Base-by-base conservation (phyloP, 2,888 invertebrate species). In the Neocrepidodera transversa region DNA sequence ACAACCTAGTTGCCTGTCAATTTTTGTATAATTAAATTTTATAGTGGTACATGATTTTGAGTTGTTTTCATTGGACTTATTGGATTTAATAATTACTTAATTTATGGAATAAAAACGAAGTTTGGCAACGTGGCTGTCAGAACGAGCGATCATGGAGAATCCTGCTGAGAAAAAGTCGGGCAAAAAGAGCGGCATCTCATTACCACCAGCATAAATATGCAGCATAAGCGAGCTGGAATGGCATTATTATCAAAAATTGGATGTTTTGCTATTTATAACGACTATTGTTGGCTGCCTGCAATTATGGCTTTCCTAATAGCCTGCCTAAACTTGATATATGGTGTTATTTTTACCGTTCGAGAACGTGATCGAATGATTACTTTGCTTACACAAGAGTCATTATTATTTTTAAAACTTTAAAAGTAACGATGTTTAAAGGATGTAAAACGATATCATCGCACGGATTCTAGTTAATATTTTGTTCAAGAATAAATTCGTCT, bases 181-280 rank as follows among this genome's bases (percentile, higher is more conserved):
- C 60, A 62, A 65, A 57, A 65, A 65, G 58, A 53, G 62, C 63
- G 67, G 67, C 65, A 67, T 67, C 67, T 67, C 65, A 65, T 67
- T 67, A 67, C 63, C 53, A 56, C 60, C 36, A 51, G 60, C 60
- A 62, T 64, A 66, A 64, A 64, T 66, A 65, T 61, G 58, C 64
- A 50, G 52, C 55, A 62, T 57, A 49, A 38, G 64, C 56, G 64
- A 55, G 47, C 48, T 49, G 55, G 62, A 58, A 64, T 64, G 66
- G 64, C 66, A 64, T 64, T 64, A 66, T 64, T 64, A 66, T 66
- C 64, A 60, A 61, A 63, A 65, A 63, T 62, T 58, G 50, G 51
- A 43, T 54, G 49, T 60, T 57, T 60, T 54, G 51, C 52, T 40
- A 49, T 52, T 48, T 52, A 48, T 59, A 57, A 57, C 58, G 28